These are phyloP conservation scores for Pampus argenteus DNA, from an alignment of 2,797 vertebrate genomes.

Conservation along the genomic window DNA sequence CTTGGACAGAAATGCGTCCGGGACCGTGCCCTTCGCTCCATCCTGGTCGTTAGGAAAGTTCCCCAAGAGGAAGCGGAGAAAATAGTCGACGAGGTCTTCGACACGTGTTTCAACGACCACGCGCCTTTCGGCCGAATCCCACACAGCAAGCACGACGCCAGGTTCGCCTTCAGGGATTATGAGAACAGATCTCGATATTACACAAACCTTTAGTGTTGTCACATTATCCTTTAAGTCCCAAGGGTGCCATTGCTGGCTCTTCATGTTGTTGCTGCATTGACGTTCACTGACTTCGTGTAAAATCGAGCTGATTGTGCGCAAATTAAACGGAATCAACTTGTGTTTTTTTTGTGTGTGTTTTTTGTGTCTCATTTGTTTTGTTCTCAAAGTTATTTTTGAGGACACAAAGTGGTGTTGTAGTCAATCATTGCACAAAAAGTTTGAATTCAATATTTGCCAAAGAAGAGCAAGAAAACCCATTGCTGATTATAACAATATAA, in stretches of 20 bases:
- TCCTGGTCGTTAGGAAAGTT: slow-evolving; percentile 93
- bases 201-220: slow-evolving; percentile 86
- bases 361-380: too few relatives aligned
- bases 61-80: slow-evolving; percentile 89
- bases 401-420: not conserved
- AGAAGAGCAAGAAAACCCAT: not conserved
- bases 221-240: slow-evolving; percentile 1
- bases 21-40: slow-evolving; percentile 92
- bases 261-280: slow-evolving; percentile 37
- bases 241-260: too few relatives aligned
- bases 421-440: slow-evolving; percentile 20
- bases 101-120: slow-evolving; percentile 94
- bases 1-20: slow-evolving; percentile 90
- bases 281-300: slow-evolving; percentile 55
- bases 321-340: slow-evolving; percentile 44
- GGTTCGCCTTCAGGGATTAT: slow-evolving; percentile 90
- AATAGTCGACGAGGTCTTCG: slow-evolving; percentile 94
- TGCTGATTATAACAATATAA: slow-evolving; percentile 10
- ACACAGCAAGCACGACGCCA: slow-evolving; percentile 89
- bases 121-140: slow-evolving; percentile 97
- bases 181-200: slow-evolving; percentile 91
- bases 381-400: slow-evolving; percentile 31
- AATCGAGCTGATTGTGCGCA: slow-evolving; percentile 55
- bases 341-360: too few relatives aligned
- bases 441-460: not conserved